phyloP scores from a whole-genome alignment of 2,113 vertebrate genomes.

The Chauna torquata region DNA sequence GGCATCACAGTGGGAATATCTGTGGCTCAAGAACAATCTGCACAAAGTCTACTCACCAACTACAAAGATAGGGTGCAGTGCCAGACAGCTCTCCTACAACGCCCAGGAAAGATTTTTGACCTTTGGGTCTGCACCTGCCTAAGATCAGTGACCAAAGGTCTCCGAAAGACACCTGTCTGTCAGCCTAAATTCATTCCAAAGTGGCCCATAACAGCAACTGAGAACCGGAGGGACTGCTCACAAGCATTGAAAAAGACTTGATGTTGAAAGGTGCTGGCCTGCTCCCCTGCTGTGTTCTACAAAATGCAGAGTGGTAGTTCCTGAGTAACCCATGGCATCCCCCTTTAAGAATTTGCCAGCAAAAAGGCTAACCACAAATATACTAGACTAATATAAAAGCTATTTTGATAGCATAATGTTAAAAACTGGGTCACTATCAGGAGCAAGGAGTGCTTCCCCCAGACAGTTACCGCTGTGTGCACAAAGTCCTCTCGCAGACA shows the following conservation, averaged over 20 bases:
- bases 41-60: background rate
- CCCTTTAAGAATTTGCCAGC: background rate
- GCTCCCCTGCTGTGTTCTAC: background rate
- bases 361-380: background rate
- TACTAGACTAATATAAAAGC: background rate
- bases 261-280: background rate
- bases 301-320: background rate
- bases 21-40: background rate
- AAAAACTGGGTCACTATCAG: background rate
- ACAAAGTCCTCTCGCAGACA: background rate
- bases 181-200: background rate
- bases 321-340: background rate
- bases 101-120: background rate
- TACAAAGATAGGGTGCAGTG: background rate
- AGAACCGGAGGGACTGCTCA: background rate
- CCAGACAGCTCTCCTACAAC: background rate
- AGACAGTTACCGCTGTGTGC: fast-evolving
- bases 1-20: conserved; percentile 20
- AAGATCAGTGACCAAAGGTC: background rate
- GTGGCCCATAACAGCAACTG: background rate
- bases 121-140: background rate
- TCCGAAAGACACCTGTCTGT: background rate
- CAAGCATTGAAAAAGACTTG: background rate
- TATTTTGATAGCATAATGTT: background rate
- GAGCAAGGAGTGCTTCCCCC: background rate